These are phyloP conservation scores for Polydrusus pterygomalis DNA, from an alignment of 2,888 invertebrate genomes.

Conservation along the genomic window DNA sequence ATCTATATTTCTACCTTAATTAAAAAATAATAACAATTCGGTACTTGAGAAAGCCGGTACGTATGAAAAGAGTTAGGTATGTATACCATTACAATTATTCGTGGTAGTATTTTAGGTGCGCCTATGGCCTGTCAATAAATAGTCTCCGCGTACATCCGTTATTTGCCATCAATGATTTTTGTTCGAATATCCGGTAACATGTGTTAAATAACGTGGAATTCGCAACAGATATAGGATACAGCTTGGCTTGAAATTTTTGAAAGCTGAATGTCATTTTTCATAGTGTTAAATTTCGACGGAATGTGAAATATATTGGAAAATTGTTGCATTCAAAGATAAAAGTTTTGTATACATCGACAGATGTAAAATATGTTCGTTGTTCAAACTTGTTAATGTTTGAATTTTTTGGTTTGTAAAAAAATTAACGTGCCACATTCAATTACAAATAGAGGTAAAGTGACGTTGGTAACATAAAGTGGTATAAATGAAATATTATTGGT, in stretches of 20 bases:
- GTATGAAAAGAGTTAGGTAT: no score
- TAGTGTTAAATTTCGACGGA: slow-evolving; percentile 16
- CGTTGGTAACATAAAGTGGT: no score
- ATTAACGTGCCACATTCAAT: no score
- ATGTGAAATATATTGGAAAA: slow-evolving; percentile 19
- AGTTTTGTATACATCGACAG: slow-evolving; percentile 7
- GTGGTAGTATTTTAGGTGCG: neutral
- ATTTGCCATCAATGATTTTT: slow-evolving; percentile 4
- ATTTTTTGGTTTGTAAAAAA: no score
- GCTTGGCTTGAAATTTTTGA: slow-evolving; percentile 20
- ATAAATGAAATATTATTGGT: no score
- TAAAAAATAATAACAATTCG: no score
- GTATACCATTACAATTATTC: no score
- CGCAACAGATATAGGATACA: slow-evolving; percentile 5
- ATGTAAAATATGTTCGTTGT: slow-evolving; percentile 2
- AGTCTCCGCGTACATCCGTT: neutral
- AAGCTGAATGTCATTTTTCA: slow-evolving; percentile 16
- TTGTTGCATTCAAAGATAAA: slow-evolving; percentile 21
- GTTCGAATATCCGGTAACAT: slow-evolving; percentile 18
- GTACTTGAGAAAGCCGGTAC: no score
- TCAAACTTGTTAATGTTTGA: neutral
- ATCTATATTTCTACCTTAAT: no score
- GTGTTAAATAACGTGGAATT: slow-evolving; percentile 13
- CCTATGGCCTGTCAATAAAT: neutral
- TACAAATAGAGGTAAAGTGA: no score